phyloP scores from a whole-genome alignment of 2,113 vertebrate genomes.

The Anoplopoma fimbria region DNA sequence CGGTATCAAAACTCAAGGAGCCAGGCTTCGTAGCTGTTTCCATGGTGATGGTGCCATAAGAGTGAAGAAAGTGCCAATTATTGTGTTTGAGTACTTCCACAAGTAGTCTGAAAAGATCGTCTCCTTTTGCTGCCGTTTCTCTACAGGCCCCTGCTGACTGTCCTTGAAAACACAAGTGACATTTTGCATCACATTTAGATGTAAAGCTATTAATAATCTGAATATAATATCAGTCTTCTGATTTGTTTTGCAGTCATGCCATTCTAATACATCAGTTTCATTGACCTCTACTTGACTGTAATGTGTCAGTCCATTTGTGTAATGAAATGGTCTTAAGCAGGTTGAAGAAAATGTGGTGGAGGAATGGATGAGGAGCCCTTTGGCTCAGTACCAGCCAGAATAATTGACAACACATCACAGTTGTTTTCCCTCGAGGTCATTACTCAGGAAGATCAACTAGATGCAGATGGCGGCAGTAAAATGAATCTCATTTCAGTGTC shows the following conservation, averaged over 20 bases:
- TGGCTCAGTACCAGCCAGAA: conserved; percentile 44
- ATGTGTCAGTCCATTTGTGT: conserved; percentile 43
- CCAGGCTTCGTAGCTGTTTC: conserved; percentile 66
- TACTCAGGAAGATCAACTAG: conserved; percentile 23
- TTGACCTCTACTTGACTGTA: conserved; percentile 40
- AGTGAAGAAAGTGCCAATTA: conserved; percentile 65
- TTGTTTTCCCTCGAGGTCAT: conserved; percentile 36
- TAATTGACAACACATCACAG: conserved; percentile 45
- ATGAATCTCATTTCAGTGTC: conserved; percentile 23
- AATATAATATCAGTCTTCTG: not conserved
- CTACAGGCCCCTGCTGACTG: conserved; percentile 6
- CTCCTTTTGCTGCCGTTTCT: conserved; percentile 47
- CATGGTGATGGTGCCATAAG: conserved; percentile 67
- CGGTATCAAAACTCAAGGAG: conserved; percentile 72
- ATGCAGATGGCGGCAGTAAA: conserved; percentile 37
- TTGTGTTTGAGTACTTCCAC: conserved; percentile 71
- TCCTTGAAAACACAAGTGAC: conserved; percentile 34
- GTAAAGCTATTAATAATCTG: conserved; percentile 17
- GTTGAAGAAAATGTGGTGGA: conserved; percentile 40
- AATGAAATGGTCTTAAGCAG: conserved; percentile 36
- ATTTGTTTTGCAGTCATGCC: conserved; percentile 35
- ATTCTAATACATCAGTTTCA: conserved; percentile 10
- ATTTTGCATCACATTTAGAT: conserved; percentile 24
- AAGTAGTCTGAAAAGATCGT: conserved; percentile 62
- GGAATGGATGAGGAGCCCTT: conserved; percentile 42